These are phyloP conservation scores for Phocoena phocoena DNA, from an alignment of 2,113 vertebrate genomes.

Conservation along the genomic window DNA sequence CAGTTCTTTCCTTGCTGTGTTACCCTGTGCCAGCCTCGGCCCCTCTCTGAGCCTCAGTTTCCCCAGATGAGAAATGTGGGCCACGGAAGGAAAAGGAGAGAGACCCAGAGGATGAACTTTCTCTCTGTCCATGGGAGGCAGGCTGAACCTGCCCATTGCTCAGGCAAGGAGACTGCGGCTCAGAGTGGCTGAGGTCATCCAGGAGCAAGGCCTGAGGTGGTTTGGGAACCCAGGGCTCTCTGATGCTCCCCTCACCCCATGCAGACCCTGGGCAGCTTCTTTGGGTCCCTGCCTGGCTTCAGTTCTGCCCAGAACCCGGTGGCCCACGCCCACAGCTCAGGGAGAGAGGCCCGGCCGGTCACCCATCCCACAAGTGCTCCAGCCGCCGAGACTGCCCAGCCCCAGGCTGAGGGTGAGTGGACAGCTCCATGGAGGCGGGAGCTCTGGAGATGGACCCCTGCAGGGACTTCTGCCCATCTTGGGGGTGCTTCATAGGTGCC, in stretches of 20 bases:
- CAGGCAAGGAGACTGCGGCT: neutral
- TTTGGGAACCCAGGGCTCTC: neutral
- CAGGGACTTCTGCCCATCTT: no score
- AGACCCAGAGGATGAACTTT: accelerated
- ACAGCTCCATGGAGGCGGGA: accelerated
- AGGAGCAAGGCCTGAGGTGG: neutral
- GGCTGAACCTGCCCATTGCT: neutral
- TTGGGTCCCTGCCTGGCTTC: constrained; percentile 74
- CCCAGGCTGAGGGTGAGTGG: constrained; percentile 50
- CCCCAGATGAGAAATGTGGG: neutral
- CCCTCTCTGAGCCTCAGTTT: neutral
- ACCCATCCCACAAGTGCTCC: accelerated
- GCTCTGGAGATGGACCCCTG: no score
- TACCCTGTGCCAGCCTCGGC: neutral
- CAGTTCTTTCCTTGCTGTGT: neutral
- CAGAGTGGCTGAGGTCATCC: neutral
- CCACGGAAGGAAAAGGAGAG: neutral
- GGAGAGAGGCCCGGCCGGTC: accelerated
- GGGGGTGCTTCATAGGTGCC: neutral
- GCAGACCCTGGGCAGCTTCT: constrained; percentile 67
- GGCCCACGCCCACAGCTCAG: neutral
- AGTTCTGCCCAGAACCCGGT: constrained; percentile 64
- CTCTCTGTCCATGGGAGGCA: neutral
- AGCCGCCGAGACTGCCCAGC: neutral
- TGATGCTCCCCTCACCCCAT: neutral